These are phyloP conservation scores for Odontamblyopus rebecca DNA, from an alignment of 2,797 vertebrate genomes.

Conservation along the genomic window DNA sequence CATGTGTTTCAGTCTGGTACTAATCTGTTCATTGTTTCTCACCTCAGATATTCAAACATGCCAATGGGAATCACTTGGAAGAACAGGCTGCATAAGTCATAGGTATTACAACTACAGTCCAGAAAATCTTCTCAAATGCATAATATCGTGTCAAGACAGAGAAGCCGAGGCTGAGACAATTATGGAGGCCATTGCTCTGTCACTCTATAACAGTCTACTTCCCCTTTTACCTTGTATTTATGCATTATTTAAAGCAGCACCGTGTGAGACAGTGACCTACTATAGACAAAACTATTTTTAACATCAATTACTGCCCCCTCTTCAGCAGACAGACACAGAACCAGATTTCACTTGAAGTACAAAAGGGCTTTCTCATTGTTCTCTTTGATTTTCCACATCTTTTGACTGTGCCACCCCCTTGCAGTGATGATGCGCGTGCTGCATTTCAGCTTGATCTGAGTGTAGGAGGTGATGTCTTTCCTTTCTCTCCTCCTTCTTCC, in stretches of 20 bases:
- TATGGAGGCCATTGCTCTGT: slow-evolving; percentile 31
- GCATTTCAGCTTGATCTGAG: slow-evolving; percentile 28
- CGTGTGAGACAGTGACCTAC: slow-evolving; percentile 60
- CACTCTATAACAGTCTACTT: slow-evolving; percentile 25
- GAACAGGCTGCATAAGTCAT: background rate
- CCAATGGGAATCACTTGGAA: background rate
- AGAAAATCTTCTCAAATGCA: slow-evolving; percentile 17
- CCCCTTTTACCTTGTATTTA: slow-evolving; percentile 35
- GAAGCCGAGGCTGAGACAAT: slow-evolving; percentile 15
- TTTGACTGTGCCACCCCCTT: slow-evolving; percentile 2
- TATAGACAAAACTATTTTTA: slow-evolving; percentile 49
- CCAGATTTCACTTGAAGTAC: slow-evolving; percentile 26
- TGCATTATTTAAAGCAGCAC: slow-evolving; percentile 48
- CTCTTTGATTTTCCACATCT: slow-evolving; percentile 2
- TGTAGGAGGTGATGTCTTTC: slow-evolving; percentile 35
- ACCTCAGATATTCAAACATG: background rate
- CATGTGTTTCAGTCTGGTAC: background rate
- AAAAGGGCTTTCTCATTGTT: slow-evolving; percentile 25
- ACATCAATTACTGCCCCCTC: slow-evolving; percentile 30
- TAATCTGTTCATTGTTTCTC: background rate
- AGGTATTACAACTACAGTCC: background rate
- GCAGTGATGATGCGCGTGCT: slow-evolving; percentile 27
- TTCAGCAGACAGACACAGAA: slow-evolving; percentile 14
- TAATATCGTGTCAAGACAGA: background rate
- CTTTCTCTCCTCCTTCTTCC: slow-evolving; percentile 13